These are phyloP conservation scores for Ctenopoma kingsleyae DNA, from an alignment of 2,797 vertebrate species.

Conservation along the genomic window DNA sequence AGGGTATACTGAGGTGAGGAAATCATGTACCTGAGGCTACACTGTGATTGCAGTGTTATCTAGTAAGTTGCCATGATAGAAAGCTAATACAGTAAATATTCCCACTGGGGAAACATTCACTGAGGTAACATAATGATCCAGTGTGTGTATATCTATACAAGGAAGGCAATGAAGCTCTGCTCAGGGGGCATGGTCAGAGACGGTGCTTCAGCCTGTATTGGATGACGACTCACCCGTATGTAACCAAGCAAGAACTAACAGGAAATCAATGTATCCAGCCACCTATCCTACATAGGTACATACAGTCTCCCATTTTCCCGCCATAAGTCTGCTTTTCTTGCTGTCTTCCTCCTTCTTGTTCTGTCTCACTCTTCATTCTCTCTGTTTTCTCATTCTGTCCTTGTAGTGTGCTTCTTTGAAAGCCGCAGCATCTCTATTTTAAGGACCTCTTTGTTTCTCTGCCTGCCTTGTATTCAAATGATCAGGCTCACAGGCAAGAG, in stretches of 20 bases:
- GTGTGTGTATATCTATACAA: slow-evolving; percentile 39
- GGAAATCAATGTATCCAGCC: slow-evolving; percentile 73
- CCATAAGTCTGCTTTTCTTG: slow-evolving; percentile 31
- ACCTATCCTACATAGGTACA: slow-evolving; percentile 66
- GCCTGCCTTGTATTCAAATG: slow-evolving; percentile 67
- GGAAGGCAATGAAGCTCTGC: slow-evolving; percentile 17
- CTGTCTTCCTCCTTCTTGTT: slow-evolving; percentile 22
- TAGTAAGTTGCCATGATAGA: slow-evolving; percentile 25
- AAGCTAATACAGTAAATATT: slow-evolving; percentile 47
- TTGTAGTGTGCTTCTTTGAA: slow-evolving; percentile 62
- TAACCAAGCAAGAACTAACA: slow-evolving; percentile 62
- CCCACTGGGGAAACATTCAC: slow-evolving; percentile 33
- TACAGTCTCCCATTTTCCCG: slow-evolving; percentile 54
- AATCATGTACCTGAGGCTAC: slow-evolving; percentile 12
- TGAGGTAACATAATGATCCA: slow-evolving; percentile 44
- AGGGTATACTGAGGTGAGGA: slow-evolving; percentile 1
- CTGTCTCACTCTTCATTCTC: not conserved
- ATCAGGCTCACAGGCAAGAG: slow-evolving; percentile 54
- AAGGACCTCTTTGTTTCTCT: slow-evolving; percentile 62
- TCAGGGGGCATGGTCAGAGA: slow-evolving; percentile 40
- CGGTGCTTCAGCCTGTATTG: slow-evolving; percentile 55
- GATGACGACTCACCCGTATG: slow-evolving; percentile 62
- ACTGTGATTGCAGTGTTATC: slow-evolving; percentile 17
- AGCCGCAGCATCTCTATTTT: slow-evolving; percentile 71
- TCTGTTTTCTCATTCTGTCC: slow-evolving; percentile 1